Percentiles rank a stretch among this genome's conserved stretches.
These are phyloP conservation scores for Gymnorhina tibicen DNA, from an alignment of 2,113 vertebrate genomes.

Conservation along the genomic window DNA sequence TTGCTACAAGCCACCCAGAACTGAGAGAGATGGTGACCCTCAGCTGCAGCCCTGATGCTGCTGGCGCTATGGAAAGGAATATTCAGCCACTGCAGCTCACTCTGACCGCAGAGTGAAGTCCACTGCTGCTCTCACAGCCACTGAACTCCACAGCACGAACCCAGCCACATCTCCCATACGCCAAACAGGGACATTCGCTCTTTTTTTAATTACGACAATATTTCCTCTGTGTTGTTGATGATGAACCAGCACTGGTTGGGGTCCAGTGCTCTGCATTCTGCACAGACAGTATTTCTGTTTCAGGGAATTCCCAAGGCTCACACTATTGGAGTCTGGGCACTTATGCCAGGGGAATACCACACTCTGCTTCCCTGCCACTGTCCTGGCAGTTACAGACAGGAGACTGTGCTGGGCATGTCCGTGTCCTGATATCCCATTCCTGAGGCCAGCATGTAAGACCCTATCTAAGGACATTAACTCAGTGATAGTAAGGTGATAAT, in stretches of 20 bases:
- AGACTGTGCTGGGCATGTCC: not conserved
- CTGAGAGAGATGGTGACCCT: not conserved
- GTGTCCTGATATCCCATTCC: not conserved
- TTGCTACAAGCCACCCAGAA: not conserved
- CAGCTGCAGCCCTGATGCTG: not conserved
- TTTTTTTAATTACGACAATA: not conserved
- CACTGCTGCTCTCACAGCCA: not conserved
- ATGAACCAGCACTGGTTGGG: not conserved
- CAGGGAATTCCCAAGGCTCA: not conserved
- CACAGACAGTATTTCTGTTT: not conserved
- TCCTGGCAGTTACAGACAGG: not conserved
- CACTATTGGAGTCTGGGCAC: not conserved
- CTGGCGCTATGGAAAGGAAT: not conserved
- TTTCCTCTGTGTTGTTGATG: not conserved
- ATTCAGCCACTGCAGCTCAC: not conserved
- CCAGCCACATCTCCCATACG: accelerated
- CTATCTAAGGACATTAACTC: not conserved
- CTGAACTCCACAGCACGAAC: not conserved
- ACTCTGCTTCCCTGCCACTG: not conserved
- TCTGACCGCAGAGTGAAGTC: not conserved
- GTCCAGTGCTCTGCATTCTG: not conserved
- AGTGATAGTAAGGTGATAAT: not conserved
- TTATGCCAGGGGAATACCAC: not conserved
- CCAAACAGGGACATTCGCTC: not conserved
- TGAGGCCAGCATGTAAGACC: not conserved